Conservation (phyloP, 2,888 invertebrate genomes). For the Hypercompe scribonia region DNA sequence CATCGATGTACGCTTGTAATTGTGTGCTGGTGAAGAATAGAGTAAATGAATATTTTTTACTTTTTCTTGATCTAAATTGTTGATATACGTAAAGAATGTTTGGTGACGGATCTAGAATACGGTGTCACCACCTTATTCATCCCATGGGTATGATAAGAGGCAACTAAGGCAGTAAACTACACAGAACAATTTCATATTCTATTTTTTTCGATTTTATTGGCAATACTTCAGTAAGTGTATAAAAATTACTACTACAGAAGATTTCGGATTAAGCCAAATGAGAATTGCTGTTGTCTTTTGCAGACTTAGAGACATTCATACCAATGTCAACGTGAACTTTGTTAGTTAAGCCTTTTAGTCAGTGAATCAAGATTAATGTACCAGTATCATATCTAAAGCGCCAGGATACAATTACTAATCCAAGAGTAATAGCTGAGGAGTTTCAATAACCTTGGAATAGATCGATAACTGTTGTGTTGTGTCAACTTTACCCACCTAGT, state of each 20-base stretch:
- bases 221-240: background rate
- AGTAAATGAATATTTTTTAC: no score
- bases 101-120: no score
- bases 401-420: slow-evolving; percentile 17
- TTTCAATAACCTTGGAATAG: no score
- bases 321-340: slow-evolving; percentile 45
- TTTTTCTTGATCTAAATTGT: no score
- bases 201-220: no score
- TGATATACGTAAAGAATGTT: no score
- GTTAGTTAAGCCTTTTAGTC: slow-evolving; percentile 30
- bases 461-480: no score
- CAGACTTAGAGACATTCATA: slow-evolving; percentile 23
- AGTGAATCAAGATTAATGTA: slow-evolving; percentile 35
- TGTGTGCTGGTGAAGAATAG: background rate
- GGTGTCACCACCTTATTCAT: no score
- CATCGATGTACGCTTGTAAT: background rate
- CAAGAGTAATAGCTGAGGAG: background rate
- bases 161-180: no score
- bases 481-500: no score
- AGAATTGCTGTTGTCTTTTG: slow-evolving; percentile 34
- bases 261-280: slow-evolving; percentile 39
- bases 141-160: no score
- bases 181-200: no score
- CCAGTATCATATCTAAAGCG: slow-evolving; percentile 15
- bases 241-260: background rate